Base-by-base conservation (phyloP, 2,113 vertebrate species). In the Calidris pygmaea region DNA sequence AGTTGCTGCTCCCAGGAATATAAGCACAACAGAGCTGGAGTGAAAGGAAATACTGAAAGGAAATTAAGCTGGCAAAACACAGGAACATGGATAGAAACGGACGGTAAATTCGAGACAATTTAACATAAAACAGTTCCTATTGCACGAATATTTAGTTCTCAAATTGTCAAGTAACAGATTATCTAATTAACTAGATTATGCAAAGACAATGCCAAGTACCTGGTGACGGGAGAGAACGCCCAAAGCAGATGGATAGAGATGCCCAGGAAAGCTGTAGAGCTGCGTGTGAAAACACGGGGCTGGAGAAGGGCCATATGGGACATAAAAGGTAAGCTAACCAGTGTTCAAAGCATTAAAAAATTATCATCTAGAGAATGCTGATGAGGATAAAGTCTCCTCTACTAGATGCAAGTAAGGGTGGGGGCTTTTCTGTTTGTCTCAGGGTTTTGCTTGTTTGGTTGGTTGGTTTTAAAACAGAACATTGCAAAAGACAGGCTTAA, bases 181-280 rank as follows among this genome's bases (percentile, higher is more conserved):
- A 12, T 10, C 14, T 43, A 43, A 43, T 43, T 43, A 43, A 43
- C 41, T 19, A 52, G 26, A 39, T 29, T 10, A 12, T 10, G 19
- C 43, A 10, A 53, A 55, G 56, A 60, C 23, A 50, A 21, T 21
- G 8, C 20, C 71, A 79, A 71, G 79, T 98, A 98, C 98, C 98
- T 98, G 97, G 97, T 96, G 97, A 98, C 67, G 97, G 63, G 85
- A 97, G 90, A 91, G 95, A 98, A 95, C 97, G 55, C 65, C 87
- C 74, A 45, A 81, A 87, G 96, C 67, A 95, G 92, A 98, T 81
- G 88, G 95, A 96, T 90, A 98, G 98, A 97, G 98, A 98, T 14
- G 98, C 98, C 97, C 97, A 98, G 80, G 98, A 98, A 82, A 98
- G 97, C 97, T 98, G 91, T 75, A 98, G 71, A 98, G 97, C 98